A percentile compares a stretch with the other conserved stretches of the same genome.
Conservation (phyloP, 1,140 invertebrate genomes). For the Leptinotarsa defecta region DNA sequence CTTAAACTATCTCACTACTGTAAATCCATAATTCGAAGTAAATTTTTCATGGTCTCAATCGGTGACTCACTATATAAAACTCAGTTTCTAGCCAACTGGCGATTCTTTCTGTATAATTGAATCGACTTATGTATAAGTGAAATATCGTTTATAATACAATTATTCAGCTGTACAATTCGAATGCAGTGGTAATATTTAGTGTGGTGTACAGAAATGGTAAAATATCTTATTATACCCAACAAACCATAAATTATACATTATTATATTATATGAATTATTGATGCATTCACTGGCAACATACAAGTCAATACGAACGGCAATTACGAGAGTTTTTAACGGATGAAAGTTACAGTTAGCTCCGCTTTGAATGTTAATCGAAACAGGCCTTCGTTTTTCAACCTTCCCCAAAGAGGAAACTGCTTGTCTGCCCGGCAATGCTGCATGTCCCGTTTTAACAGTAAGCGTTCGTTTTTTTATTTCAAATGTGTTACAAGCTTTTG, state of each 20-base stretch:
- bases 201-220: background rate
- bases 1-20: no score
- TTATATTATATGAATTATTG: slow-evolving; percentile 14
- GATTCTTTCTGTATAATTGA: no score
- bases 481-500: no score
- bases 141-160: no score
- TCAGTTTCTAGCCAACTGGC: no score
- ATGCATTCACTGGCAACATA: slow-evolving; percentile 11
- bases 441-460: background rate
- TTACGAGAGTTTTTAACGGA: slow-evolving; percentile 10
- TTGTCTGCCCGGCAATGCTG: background rate
- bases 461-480: no score
- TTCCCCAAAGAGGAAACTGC: slow-evolving; percentile 5
- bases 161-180: no score
- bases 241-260: slow-evolving; percentile 19
- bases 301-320: slow-evolving; percentile 6
- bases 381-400: slow-evolving; percentile 5
- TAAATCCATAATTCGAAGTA: no score
- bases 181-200: background rate
- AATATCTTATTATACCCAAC: background rate
- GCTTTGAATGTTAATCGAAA: slow-evolving; percentile 6
- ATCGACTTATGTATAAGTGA: no score
- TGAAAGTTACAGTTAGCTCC: slow-evolving; percentile 16
- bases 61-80: no score
- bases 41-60: no score